Evolutionary conservation across 1,140 invertebrate genomes (phyloP).

Genomic region (Diploscapter pachys): DNA sequence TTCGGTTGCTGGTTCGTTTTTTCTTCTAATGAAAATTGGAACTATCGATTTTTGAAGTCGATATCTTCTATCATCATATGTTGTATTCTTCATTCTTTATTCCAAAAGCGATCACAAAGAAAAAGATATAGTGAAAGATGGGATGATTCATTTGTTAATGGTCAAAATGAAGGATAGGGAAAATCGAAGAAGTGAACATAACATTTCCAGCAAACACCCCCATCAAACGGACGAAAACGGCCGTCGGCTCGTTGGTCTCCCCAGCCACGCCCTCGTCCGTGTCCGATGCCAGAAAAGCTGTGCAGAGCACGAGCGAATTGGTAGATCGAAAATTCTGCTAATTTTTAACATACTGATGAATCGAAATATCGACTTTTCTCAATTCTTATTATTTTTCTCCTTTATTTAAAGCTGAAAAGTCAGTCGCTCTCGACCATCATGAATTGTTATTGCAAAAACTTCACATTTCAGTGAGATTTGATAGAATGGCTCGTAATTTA

Average conservation of each 20-base stretch:
- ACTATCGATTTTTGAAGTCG: too few relatives aligned
- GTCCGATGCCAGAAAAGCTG: slow-evolving; percentile 16
- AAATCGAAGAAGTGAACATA: slow-evolving; percentile 4
- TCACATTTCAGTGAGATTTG: too few relatives aligned
- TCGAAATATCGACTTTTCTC: not conserved
- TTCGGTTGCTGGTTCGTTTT: not conserved
- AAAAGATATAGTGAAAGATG: not conserved
- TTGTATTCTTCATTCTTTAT: not conserved
- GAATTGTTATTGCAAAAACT: too few relatives aligned
- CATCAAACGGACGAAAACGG: slow-evolving; percentile 27
- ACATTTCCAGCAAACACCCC: slow-evolving; percentile 1
- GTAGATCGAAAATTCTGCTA: not conserved
- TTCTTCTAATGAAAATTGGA: not conserved
- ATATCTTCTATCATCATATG: slow-evolving; percentile 12
- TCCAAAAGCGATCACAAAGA: slow-evolving; percentile 12
- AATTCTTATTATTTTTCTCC: not conserved
- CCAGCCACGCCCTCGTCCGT: slow-evolving; percentile 9
- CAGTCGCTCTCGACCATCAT: not conserved
- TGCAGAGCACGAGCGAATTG: slow-evolving; percentile 29
- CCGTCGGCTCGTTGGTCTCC: slow-evolving; percentile 12
- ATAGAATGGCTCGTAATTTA: not conserved
- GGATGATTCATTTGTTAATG: too few relatives aligned
- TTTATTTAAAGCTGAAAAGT: not conserved
- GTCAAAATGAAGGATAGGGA: not conserved
- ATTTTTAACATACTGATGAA: not conserved